Evolutionary conservation across 1,140 invertebrate species (phyloP).

Genomic region (Harlomillsia oculata): DNA sequence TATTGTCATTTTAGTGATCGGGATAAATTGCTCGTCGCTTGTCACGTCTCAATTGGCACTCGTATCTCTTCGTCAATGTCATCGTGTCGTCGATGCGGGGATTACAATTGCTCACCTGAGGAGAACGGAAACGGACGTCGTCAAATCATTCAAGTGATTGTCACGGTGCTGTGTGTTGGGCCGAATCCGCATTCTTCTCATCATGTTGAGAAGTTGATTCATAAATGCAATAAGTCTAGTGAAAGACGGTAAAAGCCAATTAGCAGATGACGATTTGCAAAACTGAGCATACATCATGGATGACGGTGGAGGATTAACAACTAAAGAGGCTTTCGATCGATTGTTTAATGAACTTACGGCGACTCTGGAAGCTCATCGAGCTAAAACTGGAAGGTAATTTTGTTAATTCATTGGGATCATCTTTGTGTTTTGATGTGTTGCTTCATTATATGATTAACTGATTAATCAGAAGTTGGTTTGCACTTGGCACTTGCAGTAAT

Average conservation of each 20-base stretch:
- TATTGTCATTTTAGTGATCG: too few species aligned
- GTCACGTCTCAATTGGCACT: too few species aligned
- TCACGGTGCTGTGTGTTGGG: too few species aligned
- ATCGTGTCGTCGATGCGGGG: too few species aligned
- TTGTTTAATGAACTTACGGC: slow-evolving; percentile 20
- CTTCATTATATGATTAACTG: not conserved
- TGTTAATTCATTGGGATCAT: not conserved
- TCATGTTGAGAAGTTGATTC: too few species aligned
- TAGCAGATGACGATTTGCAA: not conserved
- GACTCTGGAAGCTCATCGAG: slow-evolving; percentile 11
- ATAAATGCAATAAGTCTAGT: too few species aligned
- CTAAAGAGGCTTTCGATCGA: slow-evolving; percentile 31
- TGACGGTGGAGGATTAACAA: slow-evolving; percentile 19
- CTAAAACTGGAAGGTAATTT: slow-evolving; percentile 19
- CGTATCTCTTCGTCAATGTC: too few species aligned
- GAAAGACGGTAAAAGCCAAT: slow-evolving; percentile 1
- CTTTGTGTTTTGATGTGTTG: not conserved
- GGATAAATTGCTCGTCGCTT: too few species aligned
- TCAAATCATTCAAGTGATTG: too few species aligned
- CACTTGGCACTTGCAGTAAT: slow-evolving; percentile 9
- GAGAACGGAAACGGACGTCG: too few species aligned
- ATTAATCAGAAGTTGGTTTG: not conserved
- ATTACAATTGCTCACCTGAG: too few species aligned
- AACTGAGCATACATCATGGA: not conserved
- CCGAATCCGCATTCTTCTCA: not conserved